These are phyloP conservation scores for Xenus cinereus DNA, from an alignment of 2,113 vertebrate species.

Conservation along the genomic window DNA sequence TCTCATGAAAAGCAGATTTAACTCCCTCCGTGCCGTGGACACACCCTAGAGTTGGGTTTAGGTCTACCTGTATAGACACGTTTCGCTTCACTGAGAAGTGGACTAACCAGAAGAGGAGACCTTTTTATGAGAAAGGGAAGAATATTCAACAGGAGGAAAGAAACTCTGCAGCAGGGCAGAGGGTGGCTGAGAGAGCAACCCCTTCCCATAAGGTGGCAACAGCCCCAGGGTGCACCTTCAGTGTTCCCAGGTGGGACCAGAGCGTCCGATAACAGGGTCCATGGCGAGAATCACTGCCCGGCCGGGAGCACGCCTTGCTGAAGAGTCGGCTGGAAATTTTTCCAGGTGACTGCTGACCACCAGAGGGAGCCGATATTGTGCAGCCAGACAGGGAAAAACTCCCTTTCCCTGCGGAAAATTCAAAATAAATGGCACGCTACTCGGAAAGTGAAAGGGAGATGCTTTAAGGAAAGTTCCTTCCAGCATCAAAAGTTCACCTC, in stretches of 20 bases:
- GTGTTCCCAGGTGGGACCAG: rapidly evolving
- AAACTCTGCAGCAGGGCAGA: background rate
- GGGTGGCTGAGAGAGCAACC: background rate
- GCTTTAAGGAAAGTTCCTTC: background rate
- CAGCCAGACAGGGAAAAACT: rapidly evolving
- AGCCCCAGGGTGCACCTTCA: background rate
- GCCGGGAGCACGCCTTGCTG: rapidly evolving
- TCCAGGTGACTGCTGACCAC: background rate
- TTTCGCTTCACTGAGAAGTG: background rate
- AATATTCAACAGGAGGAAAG: background rate
- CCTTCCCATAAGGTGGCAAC: background rate
- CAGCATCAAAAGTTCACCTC: background rate
- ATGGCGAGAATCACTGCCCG: rapidly evolving
- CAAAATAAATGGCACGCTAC: background rate
- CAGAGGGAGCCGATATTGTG: conserved; percentile 32
- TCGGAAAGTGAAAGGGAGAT: background rate
- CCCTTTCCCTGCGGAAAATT: rapidly evolving
- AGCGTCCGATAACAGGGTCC: too few species aligned
- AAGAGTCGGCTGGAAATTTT: background rate
- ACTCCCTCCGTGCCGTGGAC: background rate
- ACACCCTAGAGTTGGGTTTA: background rate
- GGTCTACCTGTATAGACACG: background rate
- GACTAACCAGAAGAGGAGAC: background rate
- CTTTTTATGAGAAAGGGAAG: background rate
- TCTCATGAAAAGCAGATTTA: background rate